Percentiles rank a stretch among this genome's conserved stretches.
These are phyloP conservation scores for Glaucopsyche alexis DNA, from an alignment of 2,888 invertebrate genomes.

Conservation along the genomic window DNA sequence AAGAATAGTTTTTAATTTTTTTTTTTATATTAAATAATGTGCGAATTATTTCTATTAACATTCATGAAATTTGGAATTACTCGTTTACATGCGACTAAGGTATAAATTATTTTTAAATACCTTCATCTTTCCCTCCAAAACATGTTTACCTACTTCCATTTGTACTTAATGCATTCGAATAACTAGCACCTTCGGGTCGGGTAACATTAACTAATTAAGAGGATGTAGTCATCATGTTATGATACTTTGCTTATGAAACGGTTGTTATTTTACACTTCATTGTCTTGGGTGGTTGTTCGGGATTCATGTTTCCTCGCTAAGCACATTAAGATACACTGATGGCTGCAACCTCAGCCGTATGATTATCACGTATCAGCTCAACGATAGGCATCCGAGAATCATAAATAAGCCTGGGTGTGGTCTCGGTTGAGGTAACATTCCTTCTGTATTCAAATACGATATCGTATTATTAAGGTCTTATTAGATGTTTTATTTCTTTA, in stretches of 20 bases:
- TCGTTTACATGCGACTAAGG: too few relatives aligned
- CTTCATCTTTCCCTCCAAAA: not conserved
- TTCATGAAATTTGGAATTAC: too few relatives aligned
- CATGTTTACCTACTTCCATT: not conserved
- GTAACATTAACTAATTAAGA: not conserved
- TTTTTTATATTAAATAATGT: not conserved
- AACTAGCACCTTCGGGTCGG: not conserved
- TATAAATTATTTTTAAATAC: too few relatives aligned
- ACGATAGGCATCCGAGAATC: constrained; percentile 28
- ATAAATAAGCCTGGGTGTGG: constrained; percentile 25
- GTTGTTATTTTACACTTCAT: constrained; percentile 35
- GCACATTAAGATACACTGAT: constrained; percentile 27
- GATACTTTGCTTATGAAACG: constrained; percentile 24
- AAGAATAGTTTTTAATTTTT: not conserved
- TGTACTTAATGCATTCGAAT: too few relatives aligned
- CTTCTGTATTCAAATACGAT: constrained; percentile 10
- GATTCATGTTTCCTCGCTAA: constrained; percentile 34
- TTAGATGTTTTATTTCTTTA: constrained; percentile 7
- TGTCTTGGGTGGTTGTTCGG: constrained; percentile 32
- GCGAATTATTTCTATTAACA: too few relatives aligned
- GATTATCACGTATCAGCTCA: constrained; percentile 18
- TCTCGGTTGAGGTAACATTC: not conserved
- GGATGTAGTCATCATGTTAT: constrained; percentile 1
- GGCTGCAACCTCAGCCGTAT: constrained; percentile 21
- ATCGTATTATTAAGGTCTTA: constrained; percentile 5